These are phyloP conservation scores for Marisa cornuarietis DNA, from an alignment of 1,140 invertebrate species.

Conservation along the genomic window DNA sequence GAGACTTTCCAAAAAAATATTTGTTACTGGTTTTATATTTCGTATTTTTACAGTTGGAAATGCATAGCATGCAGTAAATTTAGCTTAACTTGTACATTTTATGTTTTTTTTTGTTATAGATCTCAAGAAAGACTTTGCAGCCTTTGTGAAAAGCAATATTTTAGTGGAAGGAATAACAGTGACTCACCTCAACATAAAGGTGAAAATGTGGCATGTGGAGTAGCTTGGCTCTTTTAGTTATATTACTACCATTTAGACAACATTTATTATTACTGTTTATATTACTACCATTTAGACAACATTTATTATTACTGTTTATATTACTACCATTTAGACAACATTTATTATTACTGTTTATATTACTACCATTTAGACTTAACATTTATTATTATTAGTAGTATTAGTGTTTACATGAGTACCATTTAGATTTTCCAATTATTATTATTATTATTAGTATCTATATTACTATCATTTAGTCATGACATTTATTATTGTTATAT, in stretches of 20 bases:
- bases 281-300: background rate
- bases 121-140: constrained; percentile 3
- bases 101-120: background rate
- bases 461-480: no score
- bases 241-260: background rate
- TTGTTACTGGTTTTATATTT: no score
- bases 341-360: background rate
- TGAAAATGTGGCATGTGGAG: no score
- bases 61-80: background rate
- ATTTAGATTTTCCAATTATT: no score
- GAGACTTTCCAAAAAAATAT: no score
- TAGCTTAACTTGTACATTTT: background rate
- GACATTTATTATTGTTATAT: no score
- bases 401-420: no score
- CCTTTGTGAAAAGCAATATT: background rate
- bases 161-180: background rate
- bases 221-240: background rate
- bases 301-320: background rate
- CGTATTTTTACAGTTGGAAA: no score
- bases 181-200: background rate
- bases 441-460: no score
- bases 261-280: background rate
- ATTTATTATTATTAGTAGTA: background rate
- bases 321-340: background rate
- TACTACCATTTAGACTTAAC: background rate